phyloP scores from a whole-genome alignment of 1,140 invertebrate genomes.

The Drusus annulatus region DNA sequence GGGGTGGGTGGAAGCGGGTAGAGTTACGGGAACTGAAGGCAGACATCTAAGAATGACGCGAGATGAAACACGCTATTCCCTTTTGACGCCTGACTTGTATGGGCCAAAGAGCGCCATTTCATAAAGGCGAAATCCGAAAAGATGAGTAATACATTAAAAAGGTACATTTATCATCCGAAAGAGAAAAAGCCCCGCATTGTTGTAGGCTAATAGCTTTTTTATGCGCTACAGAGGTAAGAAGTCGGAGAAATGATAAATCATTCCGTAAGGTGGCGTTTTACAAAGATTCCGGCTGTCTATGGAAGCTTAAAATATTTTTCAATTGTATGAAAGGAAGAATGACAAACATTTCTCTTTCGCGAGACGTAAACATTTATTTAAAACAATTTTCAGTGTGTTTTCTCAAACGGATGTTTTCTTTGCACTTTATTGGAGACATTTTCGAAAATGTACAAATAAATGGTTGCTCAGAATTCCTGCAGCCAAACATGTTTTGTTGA shows the following conservation, averaged over 20 bases:
- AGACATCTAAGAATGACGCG: constrained; percentile 20
- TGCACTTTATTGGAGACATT: constrained; percentile 1
- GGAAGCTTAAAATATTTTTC: constrained; percentile 41
- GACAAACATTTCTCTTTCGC: constrained; percentile 38
- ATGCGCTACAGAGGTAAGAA: constrained; percentile 47
- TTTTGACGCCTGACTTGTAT: constrained; percentile 26
- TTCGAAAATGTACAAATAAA: not conserved
- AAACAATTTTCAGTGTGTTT: constrained; percentile 6
- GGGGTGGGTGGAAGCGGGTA: too few relatives aligned
- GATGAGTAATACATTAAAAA: constrained; percentile 49
- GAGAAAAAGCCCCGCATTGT: constrained; percentile 48
- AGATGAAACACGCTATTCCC: constrained; percentile 30
- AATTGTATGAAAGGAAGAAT: constrained; percentile 34
- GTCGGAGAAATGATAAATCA: constrained; percentile 40
- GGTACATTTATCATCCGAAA: constrained; percentile 46
- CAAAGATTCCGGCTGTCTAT: constrained; percentile 29
- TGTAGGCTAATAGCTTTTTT: constrained; percentile 48
- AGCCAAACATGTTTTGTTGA: too few relatives aligned
- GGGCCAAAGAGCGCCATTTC: constrained; percentile 17
- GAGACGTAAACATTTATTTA: constrained; percentile 4
- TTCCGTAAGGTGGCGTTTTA: constrained; percentile 32
- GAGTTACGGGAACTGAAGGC: not conserved
- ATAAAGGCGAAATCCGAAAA: constrained; percentile 44
- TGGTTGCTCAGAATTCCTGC: too few relatives aligned
- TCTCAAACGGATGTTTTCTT: not conserved